phyloP scores from a whole-genome alignment of 2,113 vertebrate species.

The Plectropomus leopardus region DNA sequence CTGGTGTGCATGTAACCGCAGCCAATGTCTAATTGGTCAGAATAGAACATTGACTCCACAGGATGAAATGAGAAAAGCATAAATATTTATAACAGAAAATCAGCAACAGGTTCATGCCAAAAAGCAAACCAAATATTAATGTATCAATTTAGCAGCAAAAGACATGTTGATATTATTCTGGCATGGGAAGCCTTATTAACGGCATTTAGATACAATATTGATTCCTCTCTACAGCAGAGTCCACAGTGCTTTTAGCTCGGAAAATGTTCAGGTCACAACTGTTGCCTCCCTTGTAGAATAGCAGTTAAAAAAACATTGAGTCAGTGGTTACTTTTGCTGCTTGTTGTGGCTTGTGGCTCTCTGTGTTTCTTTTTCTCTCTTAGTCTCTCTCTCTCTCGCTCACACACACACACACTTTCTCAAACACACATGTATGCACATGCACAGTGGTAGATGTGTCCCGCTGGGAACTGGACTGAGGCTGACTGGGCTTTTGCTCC shows the following conservation, averaged over 20 bases:
- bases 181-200: slow-evolving; percentile 12
- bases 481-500: slow-evolving; percentile 72
- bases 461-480: slow-evolving; percentile 71
- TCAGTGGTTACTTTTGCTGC: slow-evolving; percentile 36
- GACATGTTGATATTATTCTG: not conserved
- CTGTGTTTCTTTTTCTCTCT: slow-evolving; percentile 16
- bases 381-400: not conserved
- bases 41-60: not conserved
- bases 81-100: slow-evolving; percentile 7
- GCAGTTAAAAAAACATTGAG: slow-evolving; percentile 14
- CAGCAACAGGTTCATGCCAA: not conserved
- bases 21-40: slow-evolving; percentile 14
- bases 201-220: slow-evolving; percentile 38
- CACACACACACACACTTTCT: slow-evolving; percentile 14
- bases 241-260: slow-evolving; percentile 16
- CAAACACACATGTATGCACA: slow-evolving; percentile 51
- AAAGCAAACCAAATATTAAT: not conserved
- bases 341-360: slow-evolving; percentile 56
- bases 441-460: slow-evolving; percentile 55
- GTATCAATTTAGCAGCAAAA: slow-evolving; percentile 11
- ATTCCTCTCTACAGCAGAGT: slow-evolving; percentile 18
- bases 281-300: slow-evolving; percentile 18
- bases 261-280: slow-evolving; percentile 26
- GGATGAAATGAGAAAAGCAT: slow-evolving; percentile 1
- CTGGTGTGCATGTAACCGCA: too few species aligned